Conservation (phyloP, 2,113 vertebrate species). For the Laticauda colubrina region DNA sequence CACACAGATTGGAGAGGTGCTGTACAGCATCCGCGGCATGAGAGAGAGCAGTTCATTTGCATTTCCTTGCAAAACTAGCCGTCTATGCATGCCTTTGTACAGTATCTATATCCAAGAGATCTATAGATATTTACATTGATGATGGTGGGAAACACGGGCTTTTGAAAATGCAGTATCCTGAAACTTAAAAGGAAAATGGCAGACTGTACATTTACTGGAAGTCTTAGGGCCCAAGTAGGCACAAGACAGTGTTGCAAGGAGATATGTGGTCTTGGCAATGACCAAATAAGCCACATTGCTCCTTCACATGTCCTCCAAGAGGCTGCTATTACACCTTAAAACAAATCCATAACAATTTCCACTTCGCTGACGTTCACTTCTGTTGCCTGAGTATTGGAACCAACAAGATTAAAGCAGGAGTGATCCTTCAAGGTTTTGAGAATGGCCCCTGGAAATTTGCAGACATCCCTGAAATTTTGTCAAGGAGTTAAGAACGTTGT, state of each 20-base stretch:
- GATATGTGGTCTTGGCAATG: neutral
- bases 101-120: conserved; percentile 41
- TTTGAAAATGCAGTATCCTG: conserved; percentile 66
- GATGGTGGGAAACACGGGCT: conserved; percentile 53
- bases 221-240: neutral
- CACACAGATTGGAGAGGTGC: conserved; percentile 31
- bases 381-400: neutral
- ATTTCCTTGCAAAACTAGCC: conserved; percentile 46
- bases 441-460: neutral
- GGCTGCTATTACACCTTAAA: neutral
- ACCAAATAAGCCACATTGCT: neutral
- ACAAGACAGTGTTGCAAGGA: neutral
- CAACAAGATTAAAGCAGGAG: neutral
- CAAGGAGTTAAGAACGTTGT: neutral
- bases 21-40: conserved; percentile 45
- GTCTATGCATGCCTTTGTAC: conserved; percentile 62
- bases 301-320: neutral
- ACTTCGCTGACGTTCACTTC: neutral
- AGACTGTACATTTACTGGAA: conserved; percentile 11
- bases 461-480: neutral
- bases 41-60: conserved; percentile 45
- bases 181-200: conserved; percentile 64
- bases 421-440: neutral
- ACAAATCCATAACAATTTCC: neutral
- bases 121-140: conserved; percentile 53